Conservation (phyloP, 2,113 vertebrate species). For the Vireo altiloquus region DNA sequence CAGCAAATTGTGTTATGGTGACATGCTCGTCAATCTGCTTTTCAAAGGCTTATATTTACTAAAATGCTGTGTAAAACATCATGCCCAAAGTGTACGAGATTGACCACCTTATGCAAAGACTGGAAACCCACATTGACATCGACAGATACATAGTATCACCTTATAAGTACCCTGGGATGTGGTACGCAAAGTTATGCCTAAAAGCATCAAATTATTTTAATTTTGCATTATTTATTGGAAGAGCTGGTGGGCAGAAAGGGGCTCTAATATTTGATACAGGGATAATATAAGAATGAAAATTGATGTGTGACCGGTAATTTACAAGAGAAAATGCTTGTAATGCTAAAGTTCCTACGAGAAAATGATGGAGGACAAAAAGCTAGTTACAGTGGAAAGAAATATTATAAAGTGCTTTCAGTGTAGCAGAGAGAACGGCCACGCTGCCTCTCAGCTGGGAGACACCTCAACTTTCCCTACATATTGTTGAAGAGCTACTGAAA, state of each 20-base stretch:
- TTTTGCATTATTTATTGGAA: background rate
- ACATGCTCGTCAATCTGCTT: background rate
- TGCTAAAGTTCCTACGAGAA: background rate
- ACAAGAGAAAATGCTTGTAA: background rate
- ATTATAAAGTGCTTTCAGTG: background rate
- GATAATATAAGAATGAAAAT: background rate
- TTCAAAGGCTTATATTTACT: background rate
- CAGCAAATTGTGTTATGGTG: background rate
- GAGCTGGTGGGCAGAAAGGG: background rate
- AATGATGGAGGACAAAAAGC: background rate
- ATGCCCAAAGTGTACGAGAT: rapidly evolving
- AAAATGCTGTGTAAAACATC: background rate
- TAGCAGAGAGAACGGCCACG: background rate
- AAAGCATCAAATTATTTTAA: background rate
- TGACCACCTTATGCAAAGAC: background rate
- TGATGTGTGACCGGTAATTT: background rate
- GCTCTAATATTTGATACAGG: background rate
- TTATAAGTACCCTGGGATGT: background rate
- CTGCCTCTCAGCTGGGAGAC: background rate
- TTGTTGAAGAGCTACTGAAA: background rate
- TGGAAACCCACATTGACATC: background rate
- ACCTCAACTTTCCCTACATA: no score
- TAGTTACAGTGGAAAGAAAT: background rate
- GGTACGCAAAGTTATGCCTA: background rate
- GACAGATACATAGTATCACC: background rate